These are phyloP conservation scores for Henicopernis longicauda DNA, from an alignment of 2,113 vertebrate species.

Conservation along the genomic window DNA sequence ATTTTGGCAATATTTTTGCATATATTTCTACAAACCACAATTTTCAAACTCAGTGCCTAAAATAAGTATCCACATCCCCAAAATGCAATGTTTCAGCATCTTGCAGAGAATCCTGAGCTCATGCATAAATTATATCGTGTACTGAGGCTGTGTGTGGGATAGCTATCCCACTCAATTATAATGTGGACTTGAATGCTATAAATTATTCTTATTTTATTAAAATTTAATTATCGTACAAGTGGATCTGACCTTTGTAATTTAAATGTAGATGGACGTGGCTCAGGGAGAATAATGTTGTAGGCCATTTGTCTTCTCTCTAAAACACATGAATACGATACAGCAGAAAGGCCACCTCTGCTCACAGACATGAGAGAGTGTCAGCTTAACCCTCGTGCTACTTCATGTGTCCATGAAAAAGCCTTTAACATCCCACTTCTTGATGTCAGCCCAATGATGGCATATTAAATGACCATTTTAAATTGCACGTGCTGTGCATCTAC, in stretches of 20 bases:
- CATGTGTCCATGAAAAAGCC: not conserved
- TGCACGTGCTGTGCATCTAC: not conserved
- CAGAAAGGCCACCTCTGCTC: not conserved
- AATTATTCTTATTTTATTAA: slow-evolving; percentile 8
- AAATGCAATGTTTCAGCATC: not conserved
- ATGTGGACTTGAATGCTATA: not conserved
- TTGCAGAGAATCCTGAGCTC: slow-evolving; percentile 5
- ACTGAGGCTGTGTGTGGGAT: not conserved
- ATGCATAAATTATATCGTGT: not conserved
- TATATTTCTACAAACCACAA: slow-evolving; percentile 28
- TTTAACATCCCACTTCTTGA: not conserved
- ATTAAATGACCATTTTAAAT: not conserved
- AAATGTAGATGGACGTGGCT: not conserved
- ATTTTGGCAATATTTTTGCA: slow-evolving; percentile 63
- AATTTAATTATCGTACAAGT: not conserved
- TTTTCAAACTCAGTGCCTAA: slow-evolving; percentile 23
- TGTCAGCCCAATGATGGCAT: not conserved
- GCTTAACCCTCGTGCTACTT: not conserved
- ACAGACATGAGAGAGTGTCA: not conserved
- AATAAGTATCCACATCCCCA: not conserved
- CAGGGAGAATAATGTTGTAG: not conserved
- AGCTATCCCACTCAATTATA: not conserved
- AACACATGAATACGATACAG: not conserved
- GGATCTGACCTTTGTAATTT: not conserved
- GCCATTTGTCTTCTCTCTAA: not conserved